phyloP scores from a whole-genome alignment of 2,797 vertebrate species.

The Mus minutoides region DNA sequence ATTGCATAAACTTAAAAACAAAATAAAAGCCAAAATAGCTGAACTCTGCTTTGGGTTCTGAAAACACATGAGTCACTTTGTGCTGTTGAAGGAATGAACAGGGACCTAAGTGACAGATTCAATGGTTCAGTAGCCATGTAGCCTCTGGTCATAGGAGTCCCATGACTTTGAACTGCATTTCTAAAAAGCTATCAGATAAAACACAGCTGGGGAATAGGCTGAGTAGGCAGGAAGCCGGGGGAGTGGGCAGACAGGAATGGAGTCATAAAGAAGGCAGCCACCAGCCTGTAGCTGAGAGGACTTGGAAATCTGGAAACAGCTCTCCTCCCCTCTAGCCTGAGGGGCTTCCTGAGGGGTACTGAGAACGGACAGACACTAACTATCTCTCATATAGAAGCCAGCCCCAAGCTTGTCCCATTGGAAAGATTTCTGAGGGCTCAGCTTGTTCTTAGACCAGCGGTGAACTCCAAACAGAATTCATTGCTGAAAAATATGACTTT shows the following conservation, averaged over 20 bases:
- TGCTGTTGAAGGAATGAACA: constrained; percentile 11
- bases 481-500: background rate
- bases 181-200: constrained; percentile 37
- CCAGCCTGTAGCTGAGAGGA: background rate
- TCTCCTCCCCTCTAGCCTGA: background rate
- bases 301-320: background rate
- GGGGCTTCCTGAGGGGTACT: background rate
- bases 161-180: constrained; percentile 2
- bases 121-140: background rate
- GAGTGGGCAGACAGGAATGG: background rate
- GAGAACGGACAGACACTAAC: background rate
- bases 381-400: background rate
- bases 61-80: background rate
- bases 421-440: background rate
- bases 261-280: background rate
- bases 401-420: background rate
- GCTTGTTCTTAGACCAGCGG: background rate
- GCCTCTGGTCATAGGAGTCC: background rate
- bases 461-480: background rate
- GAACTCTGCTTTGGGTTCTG: background rate
- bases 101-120: background rate
- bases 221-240: background rate
- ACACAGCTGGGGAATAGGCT: background rate
- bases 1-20: background rate
- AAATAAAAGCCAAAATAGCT: background rate